Evolutionary conservation across 2,113 vertebrate genomes (phyloP), one percentile per base, ranked within the genome.

Genomic region (Salvelinus sp.): DNA sequence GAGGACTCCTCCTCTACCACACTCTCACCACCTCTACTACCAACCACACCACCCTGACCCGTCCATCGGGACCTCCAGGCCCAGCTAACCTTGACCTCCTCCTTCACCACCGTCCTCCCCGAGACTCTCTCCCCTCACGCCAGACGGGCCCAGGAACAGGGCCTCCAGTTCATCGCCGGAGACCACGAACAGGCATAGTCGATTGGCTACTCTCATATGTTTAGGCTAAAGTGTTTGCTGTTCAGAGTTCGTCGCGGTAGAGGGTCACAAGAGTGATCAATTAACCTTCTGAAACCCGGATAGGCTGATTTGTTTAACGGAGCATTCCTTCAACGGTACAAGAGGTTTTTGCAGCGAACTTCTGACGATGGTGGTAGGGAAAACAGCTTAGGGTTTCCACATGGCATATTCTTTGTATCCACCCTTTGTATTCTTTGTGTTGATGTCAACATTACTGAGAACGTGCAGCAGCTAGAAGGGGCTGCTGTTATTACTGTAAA

Each of bases 161-260:
- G 91, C 92, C 14, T 94, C 92, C 76, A 95, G 92, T 95, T 96
- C 76, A 94, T 96, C 87, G 88, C 89, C 0, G 93, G 93, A 38
- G 90, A 89, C 18, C 85, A 84, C 68, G 83, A 88, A 54, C n/a
- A 91, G 76, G 6, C 91, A n/a, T 96, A 33, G 2, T 95, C 12
- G n/a, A 93, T 96, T 0, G 96, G 95, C n/a, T 97, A 89, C 72
- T 63, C 6, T 65, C 38, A 13, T 2, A 13, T 9, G 25, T n/a
- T n/a, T n/a, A 23, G 22, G 3, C 13, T 27, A 12, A 28, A 33
- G 20, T 16, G 25, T 28, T 65, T 28, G 22, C 63, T 65, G 25
- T 12, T 27, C 23, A 65, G 58, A 62, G 20, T 62, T 4, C n/a
- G 2, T 62, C 22, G n/a, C 22, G n/a, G 58, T 3, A 57, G 1